Evolutionary conservation across 1,140 invertebrate genomes (phyloP), one percentile per base, ranked within the genome.

Genomic region (Helicoverpa armigera): DNA sequence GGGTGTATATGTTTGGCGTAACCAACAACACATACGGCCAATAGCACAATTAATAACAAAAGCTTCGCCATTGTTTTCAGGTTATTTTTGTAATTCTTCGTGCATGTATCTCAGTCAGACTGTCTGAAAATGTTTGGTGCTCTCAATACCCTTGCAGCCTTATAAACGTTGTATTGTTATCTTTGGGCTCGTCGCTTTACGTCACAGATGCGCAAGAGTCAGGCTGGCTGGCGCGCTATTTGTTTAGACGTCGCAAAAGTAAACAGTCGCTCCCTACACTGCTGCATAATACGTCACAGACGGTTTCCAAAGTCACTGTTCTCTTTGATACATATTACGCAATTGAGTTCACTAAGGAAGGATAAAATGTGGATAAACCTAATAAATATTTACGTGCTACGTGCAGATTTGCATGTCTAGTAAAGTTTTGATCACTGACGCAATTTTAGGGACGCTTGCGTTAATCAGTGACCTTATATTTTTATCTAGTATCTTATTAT

Each of bases 1-100:
- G 86, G 86, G 65, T 90, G 86, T 2, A 88, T 72, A 58, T 92
- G 88, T 48, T 82, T 87, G 16, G 83, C 73, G 50, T 85, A 76
- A 14, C 60, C 35, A 60, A 87, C 58, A 50, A 83, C 77, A n/a
- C 53, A 61, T 51, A 84, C 35, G 13, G 78, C 23, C n/a, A 31
- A 58, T 14, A 87, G 35, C n/a, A 85, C 50, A 7, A 88, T 13
- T 0, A 76, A 76, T 10, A 85, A 48, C 48, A 85, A 5, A 31
- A 84, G 14, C 69, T 84, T 88, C 70, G 63, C 58, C 84, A 83
- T 83, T 75, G 53, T 83, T 73, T 13, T 76, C 65, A 54, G 16
- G 14, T 31, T 53, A 70, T 51, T 43, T 67, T 18, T 10, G 7
- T 16, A 60, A 43, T 10, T 60, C 2, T 67, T 70, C 13, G 10